Percentiles rank a stretch among this genome's conserved stretches.
phyloP scores from a whole-genome alignment of 2,888 invertebrate species.

The Holacanthella duospinosa region DNA sequence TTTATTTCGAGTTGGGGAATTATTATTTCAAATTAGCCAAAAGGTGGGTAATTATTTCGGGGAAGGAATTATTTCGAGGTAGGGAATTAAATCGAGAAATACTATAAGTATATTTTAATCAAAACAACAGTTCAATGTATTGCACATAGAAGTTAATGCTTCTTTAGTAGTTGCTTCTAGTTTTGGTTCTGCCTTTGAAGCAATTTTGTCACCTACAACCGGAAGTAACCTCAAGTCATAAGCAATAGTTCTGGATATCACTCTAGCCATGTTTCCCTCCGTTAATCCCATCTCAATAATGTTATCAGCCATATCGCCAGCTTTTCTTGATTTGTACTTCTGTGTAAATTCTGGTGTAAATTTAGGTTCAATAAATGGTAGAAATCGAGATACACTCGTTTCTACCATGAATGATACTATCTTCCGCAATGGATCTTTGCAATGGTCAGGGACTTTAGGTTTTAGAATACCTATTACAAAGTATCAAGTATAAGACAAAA shows the following conservation, averaged over 20 bases:
- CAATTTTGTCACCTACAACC: background rate
- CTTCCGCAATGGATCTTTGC: constrained; percentile 1
- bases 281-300: constrained; percentile 2
- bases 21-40: too few relatives aligned
- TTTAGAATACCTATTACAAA: too few relatives aligned
- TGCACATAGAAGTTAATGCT: background rate
- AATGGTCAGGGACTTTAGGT: background rate
- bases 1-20: too few relatives aligned
- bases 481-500: too few relatives aligned
- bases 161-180: background rate
- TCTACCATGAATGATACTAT: background rate
- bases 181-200: background rate
- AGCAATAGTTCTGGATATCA: background rate
- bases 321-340: background rate
- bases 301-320: background rate
- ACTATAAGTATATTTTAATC: too few relatives aligned
- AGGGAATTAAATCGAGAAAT: too few relatives aligned
- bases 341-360: background rate
- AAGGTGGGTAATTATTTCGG: too few relatives aligned
- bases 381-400: background rate
- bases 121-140: background rate
- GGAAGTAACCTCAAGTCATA: background rate
- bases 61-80: too few relatives aligned
- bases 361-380: background rate
- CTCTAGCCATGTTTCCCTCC: constrained; percentile 6